Base-by-base conservation (phyloP, 2,797 vertebrate genomes). In the Xyrichtys novacula region DNA sequence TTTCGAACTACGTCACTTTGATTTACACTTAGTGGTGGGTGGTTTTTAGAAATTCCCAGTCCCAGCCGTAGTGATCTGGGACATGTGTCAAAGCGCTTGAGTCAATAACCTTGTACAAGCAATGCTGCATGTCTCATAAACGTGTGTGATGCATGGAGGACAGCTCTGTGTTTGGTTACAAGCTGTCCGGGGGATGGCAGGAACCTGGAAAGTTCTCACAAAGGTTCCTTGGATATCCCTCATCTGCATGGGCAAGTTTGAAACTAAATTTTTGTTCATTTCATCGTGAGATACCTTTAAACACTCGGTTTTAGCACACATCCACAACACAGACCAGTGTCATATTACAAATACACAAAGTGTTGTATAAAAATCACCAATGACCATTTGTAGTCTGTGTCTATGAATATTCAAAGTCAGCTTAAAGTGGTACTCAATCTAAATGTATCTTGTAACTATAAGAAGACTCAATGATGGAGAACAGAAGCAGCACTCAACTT, bases 71-170 rank as follows among this genome's bases (percentile, higher is more conserved):
- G 42, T 53, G n/a, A 64, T 71, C 29, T 25, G 28, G 28, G 40
- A 50, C 17, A 42, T 43, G 16, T 22, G 2, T 78, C 5, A 36
- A 58, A 39, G 22, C 7, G 20, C 57, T 76, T 52, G n/a, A 38
- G 40, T 75, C 55, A 20, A 40, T 55, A 38, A 66, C 48, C 50
- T 60, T 56, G 43, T 60, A 63, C 54, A 64, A 60, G 32, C 59
- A 0, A 59, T 34, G 28, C 48, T 65, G 82, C 78, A 89, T 82
- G 80, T 73, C 31, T 74, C 39, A 57, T 67, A 48, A 65, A 71
- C 14, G 14, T 79, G 25, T 71, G 26, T 74, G 44, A 71, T 73
- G 55, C 71, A 74, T 74, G 39, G 19, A 71, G 38, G 28, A 57
- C 63, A 65, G 25, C 31, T 72, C 38, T 59, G 15, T 34, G 47